phyloP scores from a whole-genome alignment of 2,113 vertebrate species.

The Brienomyrus brachyistius region DNA sequence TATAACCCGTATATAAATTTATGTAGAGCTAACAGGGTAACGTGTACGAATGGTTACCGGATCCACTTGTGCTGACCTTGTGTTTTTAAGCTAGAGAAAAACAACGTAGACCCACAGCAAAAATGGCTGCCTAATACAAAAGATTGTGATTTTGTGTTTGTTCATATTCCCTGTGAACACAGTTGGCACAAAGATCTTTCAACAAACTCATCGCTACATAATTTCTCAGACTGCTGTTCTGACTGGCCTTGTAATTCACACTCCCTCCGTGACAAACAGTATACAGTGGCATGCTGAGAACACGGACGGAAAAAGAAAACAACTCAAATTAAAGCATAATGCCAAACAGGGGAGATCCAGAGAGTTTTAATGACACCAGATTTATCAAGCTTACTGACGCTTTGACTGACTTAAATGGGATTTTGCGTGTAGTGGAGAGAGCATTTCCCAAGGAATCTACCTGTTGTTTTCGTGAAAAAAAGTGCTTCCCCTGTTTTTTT shows the following conservation, averaged over 20 bases:
- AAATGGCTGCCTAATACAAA: neutral
- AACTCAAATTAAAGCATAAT: constrained; percentile 5
- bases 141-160: neutral
- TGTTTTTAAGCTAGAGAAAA: neutral
- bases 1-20: neutral
- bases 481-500: neutral
- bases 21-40: neutral
- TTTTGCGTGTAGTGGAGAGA: constrained; percentile 9
- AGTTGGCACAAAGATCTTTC: neutral
- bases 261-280: neutral
- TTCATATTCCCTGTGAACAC: neutral
- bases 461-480: neutral
- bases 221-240: neutral
- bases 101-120: neutral
- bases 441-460: constrained; percentile 15
- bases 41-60: neutral
- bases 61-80: neutral
- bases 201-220: neutral
- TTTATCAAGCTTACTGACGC: constrained; percentile 11
- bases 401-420: constrained; percentile 18
- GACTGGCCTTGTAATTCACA: neutral
- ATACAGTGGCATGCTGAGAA: neutral
- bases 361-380: constrained; percentile 15
- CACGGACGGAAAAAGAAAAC: neutral
- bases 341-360: constrained; percentile 16